Percentiles rank a stretch among this genome's conserved stretches.
These are phyloP conservation scores for Sturnus vulgaris DNA, from an alignment of 2,113 vertebrate species.

Conservation along the genomic window DNA sequence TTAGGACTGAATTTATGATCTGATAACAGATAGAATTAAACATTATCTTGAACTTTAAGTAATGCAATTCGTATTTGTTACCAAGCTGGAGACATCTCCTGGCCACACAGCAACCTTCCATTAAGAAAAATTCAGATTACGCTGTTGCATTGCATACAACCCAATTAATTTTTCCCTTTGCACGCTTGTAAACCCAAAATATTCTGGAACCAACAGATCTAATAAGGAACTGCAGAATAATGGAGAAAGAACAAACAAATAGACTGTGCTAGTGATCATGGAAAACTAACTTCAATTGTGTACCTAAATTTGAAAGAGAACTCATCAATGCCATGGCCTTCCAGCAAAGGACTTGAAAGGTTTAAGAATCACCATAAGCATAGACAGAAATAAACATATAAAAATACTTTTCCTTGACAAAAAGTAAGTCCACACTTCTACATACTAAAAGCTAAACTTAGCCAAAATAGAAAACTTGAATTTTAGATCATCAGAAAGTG, in stretches of 20 bases:
- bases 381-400: not conserved
- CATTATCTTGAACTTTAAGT: not conserved
- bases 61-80: not conserved
- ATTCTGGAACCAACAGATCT: not conserved
- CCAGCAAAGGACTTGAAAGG: not conserved
- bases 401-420: not conserved
- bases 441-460: not conserved
- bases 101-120: not conserved
- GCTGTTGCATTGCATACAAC: not conserved
- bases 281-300: not conserved
- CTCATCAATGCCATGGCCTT: not conserved
- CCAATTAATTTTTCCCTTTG: not conserved
- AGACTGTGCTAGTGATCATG: not conserved
- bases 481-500: not conserved
- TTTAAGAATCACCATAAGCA: not conserved
- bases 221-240: not conserved
- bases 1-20: not conserved
- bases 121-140: not conserved
- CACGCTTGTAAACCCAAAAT: accelerated
- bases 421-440: not conserved
- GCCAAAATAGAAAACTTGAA: not conserved
- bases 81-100: not conserved
- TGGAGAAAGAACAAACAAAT: not conserved
- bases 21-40: not conserved
- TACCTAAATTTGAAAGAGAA: not conserved